Conservation (phyloP, 2,113 vertebrate genomes). For the Podocnemis expansa region DNA sequence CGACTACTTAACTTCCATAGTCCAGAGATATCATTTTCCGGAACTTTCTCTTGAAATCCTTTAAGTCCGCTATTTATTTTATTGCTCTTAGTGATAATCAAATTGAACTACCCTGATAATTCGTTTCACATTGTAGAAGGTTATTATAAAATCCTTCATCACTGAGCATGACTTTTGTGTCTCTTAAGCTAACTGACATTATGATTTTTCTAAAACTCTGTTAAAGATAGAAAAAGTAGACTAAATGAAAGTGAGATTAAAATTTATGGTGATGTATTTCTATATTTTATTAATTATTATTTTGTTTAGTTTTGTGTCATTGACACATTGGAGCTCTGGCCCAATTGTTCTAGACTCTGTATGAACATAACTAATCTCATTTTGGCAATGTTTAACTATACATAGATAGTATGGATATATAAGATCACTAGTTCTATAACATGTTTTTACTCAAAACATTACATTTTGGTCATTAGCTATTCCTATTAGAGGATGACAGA, state of each 20-base stretch:
- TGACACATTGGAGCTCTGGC: conserved; percentile 39
- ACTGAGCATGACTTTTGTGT: not conserved
- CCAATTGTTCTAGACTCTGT: conserved; percentile 30
- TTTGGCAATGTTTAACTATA: conserved; percentile 80
- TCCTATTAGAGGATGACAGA: conserved; percentile 86
- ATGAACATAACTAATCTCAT: conserved; percentile 71
- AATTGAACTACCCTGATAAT: not conserved
- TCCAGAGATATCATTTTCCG: not conserved
- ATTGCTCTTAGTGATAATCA: not conserved
- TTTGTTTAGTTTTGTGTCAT: conserved; percentile 1
- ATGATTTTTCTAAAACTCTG: not conserved
- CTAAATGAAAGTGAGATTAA: not conserved
- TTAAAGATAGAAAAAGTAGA: not conserved
- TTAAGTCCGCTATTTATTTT: not conserved
- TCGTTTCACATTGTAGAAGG: not conserved
- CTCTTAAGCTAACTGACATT: not conserved
- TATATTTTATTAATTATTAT: not conserved
- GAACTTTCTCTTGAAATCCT: not conserved
- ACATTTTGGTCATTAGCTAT: conserved; percentile 87
- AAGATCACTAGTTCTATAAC: conserved; percentile 81
- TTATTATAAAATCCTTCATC: not conserved
- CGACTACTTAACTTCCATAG: not conserved
- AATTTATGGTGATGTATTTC: not conserved
- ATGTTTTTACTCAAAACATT: conserved; percentile 77
- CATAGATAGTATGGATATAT: conserved; percentile 82